Evolutionary conservation across 2,888 invertebrate species (phyloP).

Genomic region (Atrina japonica): DNA sequence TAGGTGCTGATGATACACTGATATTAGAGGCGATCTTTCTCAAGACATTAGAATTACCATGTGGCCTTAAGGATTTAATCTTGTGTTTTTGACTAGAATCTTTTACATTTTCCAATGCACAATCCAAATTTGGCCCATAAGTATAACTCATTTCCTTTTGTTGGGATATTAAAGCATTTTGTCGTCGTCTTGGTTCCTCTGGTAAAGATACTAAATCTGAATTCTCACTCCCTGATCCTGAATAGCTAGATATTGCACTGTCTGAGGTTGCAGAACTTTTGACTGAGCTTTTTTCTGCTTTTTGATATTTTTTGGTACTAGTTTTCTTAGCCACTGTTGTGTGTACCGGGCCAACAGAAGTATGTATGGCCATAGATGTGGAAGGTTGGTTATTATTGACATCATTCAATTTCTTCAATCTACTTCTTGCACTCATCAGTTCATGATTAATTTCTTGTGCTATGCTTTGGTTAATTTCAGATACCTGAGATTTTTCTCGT

Average conservation of each 20-base stretch:
- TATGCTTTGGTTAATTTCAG: constrained; percentile 10
- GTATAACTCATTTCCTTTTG: constrained; percentile 19
- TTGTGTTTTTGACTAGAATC: not conserved
- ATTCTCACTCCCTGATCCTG: constrained; percentile 61
- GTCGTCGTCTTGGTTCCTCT: constrained; percentile 10
- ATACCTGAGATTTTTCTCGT: constrained; percentile 8
- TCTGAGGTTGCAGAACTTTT: constrained; percentile 66
- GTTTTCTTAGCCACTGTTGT: constrained; percentile 38
- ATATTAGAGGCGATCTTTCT: constrained; percentile 53
- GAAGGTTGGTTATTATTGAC: constrained; percentile 23
- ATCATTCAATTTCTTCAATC: constrained; percentile 3
- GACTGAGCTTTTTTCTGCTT: constrained; percentile 54
- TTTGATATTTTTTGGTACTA: constrained; percentile 41
- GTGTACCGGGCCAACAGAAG: constrained; percentile 14
- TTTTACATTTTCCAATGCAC: not conserved
- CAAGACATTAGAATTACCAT: constrained; percentile 56
- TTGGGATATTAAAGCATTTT: not conserved
- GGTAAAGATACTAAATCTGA: constrained; percentile 54
- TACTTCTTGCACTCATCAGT: constrained; percentile 8
- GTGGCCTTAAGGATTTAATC: constrained; percentile 56
- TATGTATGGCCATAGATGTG: constrained; percentile 8
- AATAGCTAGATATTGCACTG: constrained; percentile 72
- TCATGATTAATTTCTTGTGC: not conserved
- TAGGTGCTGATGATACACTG: constrained; percentile 37
- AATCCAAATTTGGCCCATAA: constrained; percentile 19